Percentiles rank a stretch among this genome's conserved stretches.
Conservation (phyloP, 2,888 invertebrate genomes). For the Dilophus febrilis region DNA sequence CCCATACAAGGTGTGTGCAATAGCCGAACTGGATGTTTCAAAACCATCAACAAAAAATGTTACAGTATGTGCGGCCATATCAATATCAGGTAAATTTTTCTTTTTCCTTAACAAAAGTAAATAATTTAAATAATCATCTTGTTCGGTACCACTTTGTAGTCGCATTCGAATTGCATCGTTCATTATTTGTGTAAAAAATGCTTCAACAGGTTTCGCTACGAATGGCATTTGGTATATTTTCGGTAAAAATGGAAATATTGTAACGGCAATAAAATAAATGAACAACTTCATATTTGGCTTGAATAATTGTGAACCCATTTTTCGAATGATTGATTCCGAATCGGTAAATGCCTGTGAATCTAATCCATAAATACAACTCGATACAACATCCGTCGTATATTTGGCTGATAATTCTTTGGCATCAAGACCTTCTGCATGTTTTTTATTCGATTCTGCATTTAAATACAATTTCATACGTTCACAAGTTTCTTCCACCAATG, state of each 20-base stretch:
- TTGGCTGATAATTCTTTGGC: constrained; percentile 26
- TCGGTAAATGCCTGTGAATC: constrained; percentile 27
- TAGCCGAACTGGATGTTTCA: constrained; percentile 17
- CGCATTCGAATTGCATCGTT: constrained; percentile 10
- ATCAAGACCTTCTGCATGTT: constrained; percentile 23
- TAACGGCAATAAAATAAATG: constrained; percentile 13
- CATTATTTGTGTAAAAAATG: constrained; percentile 12
- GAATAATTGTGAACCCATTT: constrained; percentile 19
- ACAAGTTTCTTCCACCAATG: constrained; percentile 30
- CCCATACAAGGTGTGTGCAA: constrained; percentile 13
- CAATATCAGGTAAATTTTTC: constrained; percentile 15
- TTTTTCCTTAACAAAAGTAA: constrained; percentile 12
- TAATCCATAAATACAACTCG: constrained; percentile 31
- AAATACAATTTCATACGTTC: constrained; percentile 28
- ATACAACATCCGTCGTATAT: constrained; percentile 30
- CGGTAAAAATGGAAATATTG: constrained; percentile 17
- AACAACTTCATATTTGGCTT: constrained; percentile 14
- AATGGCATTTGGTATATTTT: constrained; percentile 14
- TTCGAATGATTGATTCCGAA: constrained; percentile 17
- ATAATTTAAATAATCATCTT: constrained; percentile 14
- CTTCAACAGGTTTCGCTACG: constrained; percentile 7
- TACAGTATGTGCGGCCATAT: constrained; percentile 16
- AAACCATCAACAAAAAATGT: constrained; percentile 19
- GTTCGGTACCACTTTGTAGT: constrained; percentile 7
- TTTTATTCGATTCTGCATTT: constrained; percentile 16